Conservation (phyloP, 2,797 vertebrate genomes). For the Falco biarmicus region DNA sequence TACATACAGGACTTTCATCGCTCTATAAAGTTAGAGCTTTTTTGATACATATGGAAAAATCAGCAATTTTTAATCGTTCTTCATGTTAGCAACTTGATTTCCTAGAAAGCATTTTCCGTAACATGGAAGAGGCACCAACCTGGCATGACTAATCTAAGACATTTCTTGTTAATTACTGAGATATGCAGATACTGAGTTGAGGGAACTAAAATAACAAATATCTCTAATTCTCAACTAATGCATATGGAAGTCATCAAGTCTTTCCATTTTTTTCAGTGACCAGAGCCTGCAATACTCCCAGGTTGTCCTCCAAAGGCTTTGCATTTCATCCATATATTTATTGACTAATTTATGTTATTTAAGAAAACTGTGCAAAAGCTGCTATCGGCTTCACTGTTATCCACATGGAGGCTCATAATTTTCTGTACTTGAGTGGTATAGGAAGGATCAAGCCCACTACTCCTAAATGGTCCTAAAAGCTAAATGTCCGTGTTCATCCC, state of each 20-base stretch:
- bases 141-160: neutral
- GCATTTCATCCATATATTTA: neutral
- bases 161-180: neutral
- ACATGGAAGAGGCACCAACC: neutral
- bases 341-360: neutral
- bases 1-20: neutral
- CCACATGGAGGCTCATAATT: neutral
- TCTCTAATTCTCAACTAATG: neutral
- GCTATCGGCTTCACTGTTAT: neutral
- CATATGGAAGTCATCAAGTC: neutral
- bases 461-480: neutral
- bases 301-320: neutral
- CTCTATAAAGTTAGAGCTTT: neutral
- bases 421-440: neutral
- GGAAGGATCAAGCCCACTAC: neutral
- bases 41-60: neutral
- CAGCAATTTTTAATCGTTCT: fast-evolving
- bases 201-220: neutral
- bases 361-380: neutral
- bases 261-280: neutral
- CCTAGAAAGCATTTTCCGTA: neutral
- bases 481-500: neutral
- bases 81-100: neutral
- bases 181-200: neutral
- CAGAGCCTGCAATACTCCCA: neutral